Conservation (phyloP, 2,888 invertebrate genomes). For the Philopedon plagiatum region DNA sequence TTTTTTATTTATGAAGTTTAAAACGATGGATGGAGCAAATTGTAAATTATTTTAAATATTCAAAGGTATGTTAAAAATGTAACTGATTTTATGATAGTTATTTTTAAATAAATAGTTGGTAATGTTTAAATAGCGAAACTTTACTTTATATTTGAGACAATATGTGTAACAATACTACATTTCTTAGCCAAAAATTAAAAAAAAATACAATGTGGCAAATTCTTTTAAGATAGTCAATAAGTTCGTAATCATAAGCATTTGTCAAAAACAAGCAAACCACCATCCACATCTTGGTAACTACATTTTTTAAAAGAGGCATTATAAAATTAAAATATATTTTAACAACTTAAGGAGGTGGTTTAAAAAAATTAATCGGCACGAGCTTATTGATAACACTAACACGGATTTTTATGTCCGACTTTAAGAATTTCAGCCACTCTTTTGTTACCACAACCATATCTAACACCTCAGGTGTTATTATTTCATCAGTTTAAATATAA, state of each 20-base stretch:
- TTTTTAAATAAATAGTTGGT: background rate
- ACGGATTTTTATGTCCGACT: background rate
- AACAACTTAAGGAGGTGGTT: background rate
- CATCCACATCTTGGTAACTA: background rate
- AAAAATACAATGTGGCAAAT: constrained; percentile 5
- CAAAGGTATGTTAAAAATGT: too few species aligned
- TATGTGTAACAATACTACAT: constrained; percentile 36
- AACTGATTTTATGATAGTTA: background rate
- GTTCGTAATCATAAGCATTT: background rate
- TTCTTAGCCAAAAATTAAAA: constrained; percentile 26
- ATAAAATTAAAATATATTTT: background rate
- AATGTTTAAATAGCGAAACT: constrained; percentile 39
- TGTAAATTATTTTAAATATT: too few species aligned
- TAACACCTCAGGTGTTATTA: constrained; percentile 11
- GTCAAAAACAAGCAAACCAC: background rate
- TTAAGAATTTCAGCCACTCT: constrained; percentile 4
- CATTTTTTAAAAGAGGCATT: background rate
- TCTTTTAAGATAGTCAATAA: background rate
- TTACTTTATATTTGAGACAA: constrained; percentile 31
- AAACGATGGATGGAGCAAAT: too few species aligned
- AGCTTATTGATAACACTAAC: background rate
- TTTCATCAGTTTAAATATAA: background rate
- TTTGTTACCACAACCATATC: constrained; percentile 16
- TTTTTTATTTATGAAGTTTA: too few species aligned
- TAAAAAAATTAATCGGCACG: background rate